Base-by-base conservation (phyloP, 2,888 invertebrate species). In the Euplexia lucipara region DNA sequence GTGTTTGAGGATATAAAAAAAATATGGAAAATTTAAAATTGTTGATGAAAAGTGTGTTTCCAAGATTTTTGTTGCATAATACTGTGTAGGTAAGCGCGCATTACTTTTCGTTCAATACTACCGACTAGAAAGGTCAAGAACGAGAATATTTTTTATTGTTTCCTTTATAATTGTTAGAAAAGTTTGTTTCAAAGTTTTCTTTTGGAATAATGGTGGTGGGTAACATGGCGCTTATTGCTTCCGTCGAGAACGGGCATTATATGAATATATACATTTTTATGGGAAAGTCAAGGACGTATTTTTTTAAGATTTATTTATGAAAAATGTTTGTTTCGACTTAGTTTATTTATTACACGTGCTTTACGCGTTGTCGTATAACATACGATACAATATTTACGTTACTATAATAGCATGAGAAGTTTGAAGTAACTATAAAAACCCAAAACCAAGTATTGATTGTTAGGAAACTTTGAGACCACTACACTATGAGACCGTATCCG, bases 401-500 rank as follows among this genome's bases (percentile, higher is more conserved):
- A 26, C 5, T n/a, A n/a, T 32, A 9, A 42, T 39, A 8, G 30
- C 10, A 34, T 30, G 39, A 16, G 37, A 39, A 52, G 6, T 49
- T 57, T 18, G 0, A 39, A 45, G 16, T 45, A 16, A 14, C 14
- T 14, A 41, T n/a, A 39, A 48, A 45, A 52, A 56, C 32, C 18
- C 14, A 18, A 48, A n/a, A 3, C 16, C n/a, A 49, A 49, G 12
- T 42, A 39, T 60, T 48, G 47, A 34, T 42, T 67, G 35, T 32
- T 34, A 60, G 47, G 34, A 44, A 42, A 44, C 26, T 32, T 60
- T 22, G 16, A 45, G 26, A 30, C 47, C 37, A 52, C 52, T n/a
- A 16, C 20, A 42, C 41, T 34, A 39, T 18, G 45, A 34, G 35
- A 54, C 44, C 48, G 62, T 68, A 78, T 82, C 83, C 81, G 83